Base-by-base conservation (phyloP, 1,140 invertebrate genomes). In the Drosophila nigrodunni region DNA sequence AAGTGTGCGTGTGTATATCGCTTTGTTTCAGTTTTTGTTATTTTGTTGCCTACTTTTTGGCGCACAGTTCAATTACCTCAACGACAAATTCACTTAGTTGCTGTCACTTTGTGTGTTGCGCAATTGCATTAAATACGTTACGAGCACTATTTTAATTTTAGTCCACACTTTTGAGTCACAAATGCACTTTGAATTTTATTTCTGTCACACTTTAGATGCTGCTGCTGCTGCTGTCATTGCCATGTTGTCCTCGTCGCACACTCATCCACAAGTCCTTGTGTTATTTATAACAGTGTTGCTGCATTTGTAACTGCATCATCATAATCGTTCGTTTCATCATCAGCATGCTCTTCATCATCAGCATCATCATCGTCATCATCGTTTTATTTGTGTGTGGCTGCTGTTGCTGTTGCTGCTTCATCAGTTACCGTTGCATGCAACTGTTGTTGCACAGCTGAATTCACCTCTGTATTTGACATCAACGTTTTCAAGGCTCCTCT, bases 91-190 rank as follows among this genome's bases (percentile, higher is more conserved):
- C 85, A 87, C 69, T 86, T 86, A 86, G 66, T 70, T 68, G 66
- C 67, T 68, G 55, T 70, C 73, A 75, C 61, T 70, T 61, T 61
- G 50, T 35, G n/a, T n/a, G 30, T 57, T 67, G 39, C 54, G 65
- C 78, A 78, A 87, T 87, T 87, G 77, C 82, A 87, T 87, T 87
- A 87, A 82, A 74, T 82, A 82, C 71, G 78, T 79, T 88, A 58
- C 18, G 43, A 8, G 13, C 21, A 59, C 55, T 55, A 60, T 68
- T 78, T 73, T 67, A 74, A 66, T 68, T 77, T 77, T 87, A 80
- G 83, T 69, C 60, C 60, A 21, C 62, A 77, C 77, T 74, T 50
- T 30, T 30, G 25, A 30, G 3, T 30, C 25, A 65, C 72, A 43
- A 58, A 62, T 74, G 60, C 37, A 55, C 47, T 64, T 62, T 49